phyloP scores from a whole-genome alignment of 2,888 invertebrate species.

The Stenodema calcarata region DNA sequence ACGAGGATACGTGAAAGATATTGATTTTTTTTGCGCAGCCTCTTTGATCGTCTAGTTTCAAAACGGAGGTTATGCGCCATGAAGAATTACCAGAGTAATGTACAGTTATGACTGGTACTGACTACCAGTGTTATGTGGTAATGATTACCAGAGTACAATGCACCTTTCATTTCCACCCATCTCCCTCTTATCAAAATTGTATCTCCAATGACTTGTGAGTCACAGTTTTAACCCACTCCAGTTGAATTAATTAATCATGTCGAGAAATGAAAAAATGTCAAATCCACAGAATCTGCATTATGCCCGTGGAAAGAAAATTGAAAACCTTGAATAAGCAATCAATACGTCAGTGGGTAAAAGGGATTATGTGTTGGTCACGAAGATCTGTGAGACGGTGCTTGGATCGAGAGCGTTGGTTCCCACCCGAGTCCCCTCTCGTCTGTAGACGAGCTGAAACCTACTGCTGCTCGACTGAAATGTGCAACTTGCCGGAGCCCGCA shows the following conservation, averaged over 20 bases:
- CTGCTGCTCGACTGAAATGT: conserved; percentile 47
- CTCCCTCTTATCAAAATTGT: too few relatives aligned
- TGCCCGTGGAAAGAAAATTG: background rate
- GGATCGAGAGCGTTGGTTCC: conserved; percentile 66
- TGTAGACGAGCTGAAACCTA: conserved; percentile 34
- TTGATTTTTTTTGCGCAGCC: too few relatives aligned
- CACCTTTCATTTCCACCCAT: too few relatives aligned
- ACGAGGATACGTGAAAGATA: background rate
- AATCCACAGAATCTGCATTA: background rate
- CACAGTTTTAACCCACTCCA: too few relatives aligned
- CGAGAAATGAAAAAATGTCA: too few relatives aligned
- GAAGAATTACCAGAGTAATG: too few relatives aligned
- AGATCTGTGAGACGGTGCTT: conserved; percentile 63
- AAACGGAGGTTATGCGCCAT: too few relatives aligned
- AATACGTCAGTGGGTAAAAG: conserved; percentile 17
- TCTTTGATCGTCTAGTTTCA: too few relatives aligned
- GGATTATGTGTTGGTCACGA: conserved; percentile 41
- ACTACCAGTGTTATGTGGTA: too few relatives aligned
- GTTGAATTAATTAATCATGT: background rate
- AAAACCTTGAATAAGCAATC: background rate
- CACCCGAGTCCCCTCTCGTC: conserved; percentile 66
- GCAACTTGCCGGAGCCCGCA: conserved; percentile 40
- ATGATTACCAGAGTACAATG: too few relatives aligned
- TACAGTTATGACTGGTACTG: too few relatives aligned
- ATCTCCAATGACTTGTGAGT: too few relatives aligned